Percentiles rank a stretch among this genome's conserved stretches.
Conservation (phyloP, 2,888 invertebrate genomes). For the Eutolmus rufibarbis region DNA sequence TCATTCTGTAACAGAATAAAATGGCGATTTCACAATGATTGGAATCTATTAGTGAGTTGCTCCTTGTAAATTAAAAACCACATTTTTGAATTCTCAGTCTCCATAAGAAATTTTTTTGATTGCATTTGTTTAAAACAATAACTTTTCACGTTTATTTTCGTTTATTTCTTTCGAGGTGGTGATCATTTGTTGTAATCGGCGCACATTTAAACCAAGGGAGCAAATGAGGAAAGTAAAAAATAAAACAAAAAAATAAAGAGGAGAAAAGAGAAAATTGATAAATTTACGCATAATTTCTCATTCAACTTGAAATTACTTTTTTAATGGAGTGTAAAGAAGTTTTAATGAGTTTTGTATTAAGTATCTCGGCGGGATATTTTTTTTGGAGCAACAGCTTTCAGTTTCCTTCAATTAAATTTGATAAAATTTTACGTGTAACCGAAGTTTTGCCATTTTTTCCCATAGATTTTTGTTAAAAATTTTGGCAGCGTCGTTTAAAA, state of each 20-base stretch:
- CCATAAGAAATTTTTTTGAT: too few relatives aligned
- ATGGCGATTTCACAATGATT: too few relatives aligned
- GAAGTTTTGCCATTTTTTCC: neutral
- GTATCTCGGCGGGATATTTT: neutral
- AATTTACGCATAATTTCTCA: conserved; percentile 46
- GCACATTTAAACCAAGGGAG: neutral
- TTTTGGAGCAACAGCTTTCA: neutral
- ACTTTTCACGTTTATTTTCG: neutral
- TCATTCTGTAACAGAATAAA: too few relatives aligned
- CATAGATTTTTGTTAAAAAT: neutral
- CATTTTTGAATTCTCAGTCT: too few relatives aligned
- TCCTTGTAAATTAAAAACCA: too few relatives aligned
- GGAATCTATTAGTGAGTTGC: too few relatives aligned
- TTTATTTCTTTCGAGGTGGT: neutral
- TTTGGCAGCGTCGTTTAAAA: neutral
- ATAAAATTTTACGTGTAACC: neutral
- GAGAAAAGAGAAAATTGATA: conserved; percentile 44
- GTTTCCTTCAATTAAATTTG: neutral
- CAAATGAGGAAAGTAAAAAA: neutral
- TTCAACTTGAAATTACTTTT: conserved; percentile 48
- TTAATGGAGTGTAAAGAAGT: conserved; percentile 47
- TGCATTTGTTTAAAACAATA: neutral
- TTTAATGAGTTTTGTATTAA: conserved; percentile 39
- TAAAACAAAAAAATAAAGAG: neutral
- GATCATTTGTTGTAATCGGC: neutral